phyloP scores from a whole-genome alignment of 2,797 vertebrate species.

The Halcyon badia region DNA sequence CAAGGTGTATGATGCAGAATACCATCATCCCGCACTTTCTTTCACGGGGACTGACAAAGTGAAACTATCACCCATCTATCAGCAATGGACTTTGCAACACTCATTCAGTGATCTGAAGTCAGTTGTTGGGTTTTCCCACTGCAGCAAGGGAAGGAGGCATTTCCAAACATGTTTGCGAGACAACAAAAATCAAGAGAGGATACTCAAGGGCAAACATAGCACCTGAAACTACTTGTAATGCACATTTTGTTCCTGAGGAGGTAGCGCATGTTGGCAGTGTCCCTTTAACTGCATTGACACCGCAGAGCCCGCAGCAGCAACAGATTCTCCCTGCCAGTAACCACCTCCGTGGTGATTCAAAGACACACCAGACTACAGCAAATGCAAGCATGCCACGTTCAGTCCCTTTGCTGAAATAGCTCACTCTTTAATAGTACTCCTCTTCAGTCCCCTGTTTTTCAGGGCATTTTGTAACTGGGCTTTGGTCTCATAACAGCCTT shows the following conservation, averaged over 20 bases:
- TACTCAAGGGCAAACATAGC: conserved; percentile 32
- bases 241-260: conserved; percentile 46
- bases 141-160: not conserved
- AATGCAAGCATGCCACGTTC: not conserved
- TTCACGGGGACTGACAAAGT: not conserved
- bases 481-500: not conserved
- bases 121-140: not conserved
- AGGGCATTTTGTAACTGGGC: not conserved
- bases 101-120: fast-evolving
- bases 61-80: not conserved
- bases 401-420: not conserved
- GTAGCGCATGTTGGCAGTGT: not conserved
- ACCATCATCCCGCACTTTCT: not conserved
- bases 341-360: not conserved
- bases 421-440: not conserved
- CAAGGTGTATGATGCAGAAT: not conserved
- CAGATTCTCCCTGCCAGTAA: not conserved
- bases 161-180: conserved; percentile 27
- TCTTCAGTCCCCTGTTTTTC: not conserved
- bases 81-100: not conserved
- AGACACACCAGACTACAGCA: not conserved
- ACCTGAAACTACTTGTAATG: conserved; percentile 53
- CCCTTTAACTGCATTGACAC: conserved; percentile 22
- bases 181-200: conserved; percentile 34
- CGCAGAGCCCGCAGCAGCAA: not conserved